Evolutionary conservation across 2,113 vertebrate species (phyloP), one percentile per base, ranked within the genome.

Genomic region (Chionomys nivalis): DNA sequence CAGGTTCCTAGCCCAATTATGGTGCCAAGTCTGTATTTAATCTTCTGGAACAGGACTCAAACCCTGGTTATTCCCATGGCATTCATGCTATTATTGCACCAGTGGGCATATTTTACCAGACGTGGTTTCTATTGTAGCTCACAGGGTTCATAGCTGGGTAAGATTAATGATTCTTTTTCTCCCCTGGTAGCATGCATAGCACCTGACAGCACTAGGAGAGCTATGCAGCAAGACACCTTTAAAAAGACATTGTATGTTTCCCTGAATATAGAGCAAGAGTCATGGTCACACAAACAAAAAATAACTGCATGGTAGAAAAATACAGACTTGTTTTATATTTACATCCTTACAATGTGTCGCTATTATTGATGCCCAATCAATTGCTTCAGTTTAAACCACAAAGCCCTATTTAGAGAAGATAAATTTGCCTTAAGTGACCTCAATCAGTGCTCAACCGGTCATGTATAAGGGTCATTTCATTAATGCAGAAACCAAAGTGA

Each of bases 351-450:
- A 28, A 39, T 23, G 10, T 87, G 63, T 47, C 19, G 17, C 66
- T 24, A 39, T 63, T 92, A 92, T 52, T 82, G 86, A 28, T 49
- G 8, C 14, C 10, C 39, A 94, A 68, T 89, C 44, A 88, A 68
- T 78, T 86, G 90, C 24, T 90, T 85, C 68, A 90, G 36, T 91
- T 91, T 95, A 82, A 92, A 78, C 75, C 13, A 94, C 28, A 55
- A 68, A 92, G 49, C 39, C 13, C 72, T 89, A 39, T 92, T 86
- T 88, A 63, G 42, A 33, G 36, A 93, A 92, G 76, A 93, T 94
- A 96, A 92, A 95, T 93, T 94, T 96, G 75, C 72, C 10, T 47
- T 77, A 68, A 94, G 79, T 94, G 85, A 94, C 91, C 92, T 96
- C 78, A 75, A 90, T 93, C 75, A 63, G 58, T 42, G 2, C 42